Evolutionary conservation across 2,113 vertebrate species (phyloP).

Genomic region (Pristiophorus japonicus): DNA sequence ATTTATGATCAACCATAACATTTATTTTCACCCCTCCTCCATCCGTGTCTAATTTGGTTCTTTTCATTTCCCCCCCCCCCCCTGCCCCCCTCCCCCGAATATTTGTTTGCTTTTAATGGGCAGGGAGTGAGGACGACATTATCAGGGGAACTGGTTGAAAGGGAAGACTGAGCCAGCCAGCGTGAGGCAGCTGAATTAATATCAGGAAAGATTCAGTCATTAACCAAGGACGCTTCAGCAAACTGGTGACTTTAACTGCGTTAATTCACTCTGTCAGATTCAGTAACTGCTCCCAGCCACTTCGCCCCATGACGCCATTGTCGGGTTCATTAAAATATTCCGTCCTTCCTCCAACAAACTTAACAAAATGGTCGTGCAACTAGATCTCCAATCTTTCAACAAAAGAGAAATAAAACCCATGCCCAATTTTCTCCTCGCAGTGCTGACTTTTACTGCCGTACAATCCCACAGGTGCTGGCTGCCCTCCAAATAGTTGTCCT

Average conservation of each 20-base stretch:
- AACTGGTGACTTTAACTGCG: background rate
- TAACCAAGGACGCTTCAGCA: background rate
- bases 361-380: background rate
- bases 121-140: background rate
- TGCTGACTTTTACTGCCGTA: background rate
- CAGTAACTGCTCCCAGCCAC: background rate
- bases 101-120: background rate
- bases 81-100: no score
- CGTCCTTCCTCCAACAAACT: background rate
- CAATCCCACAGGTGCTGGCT: background rate
- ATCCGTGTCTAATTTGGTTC: background rate
- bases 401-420: background rate
- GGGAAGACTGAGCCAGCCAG: background rate
- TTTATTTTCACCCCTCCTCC: constrained; percentile 14
- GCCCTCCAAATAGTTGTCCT: background rate
- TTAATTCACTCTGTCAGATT: constrained; percentile 4
- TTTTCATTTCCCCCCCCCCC: background rate
- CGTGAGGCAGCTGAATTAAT: background rate
- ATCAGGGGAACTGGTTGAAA: background rate
- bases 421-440: background rate
- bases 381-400: background rate
- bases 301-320: background rate
- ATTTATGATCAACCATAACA: background rate
- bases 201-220: background rate
- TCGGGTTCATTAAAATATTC: no score